These are phyloP conservation scores for Morinoia aosen DNA, from an alignment of 2,888 invertebrate species.

Conservation along the genomic window DNA sequence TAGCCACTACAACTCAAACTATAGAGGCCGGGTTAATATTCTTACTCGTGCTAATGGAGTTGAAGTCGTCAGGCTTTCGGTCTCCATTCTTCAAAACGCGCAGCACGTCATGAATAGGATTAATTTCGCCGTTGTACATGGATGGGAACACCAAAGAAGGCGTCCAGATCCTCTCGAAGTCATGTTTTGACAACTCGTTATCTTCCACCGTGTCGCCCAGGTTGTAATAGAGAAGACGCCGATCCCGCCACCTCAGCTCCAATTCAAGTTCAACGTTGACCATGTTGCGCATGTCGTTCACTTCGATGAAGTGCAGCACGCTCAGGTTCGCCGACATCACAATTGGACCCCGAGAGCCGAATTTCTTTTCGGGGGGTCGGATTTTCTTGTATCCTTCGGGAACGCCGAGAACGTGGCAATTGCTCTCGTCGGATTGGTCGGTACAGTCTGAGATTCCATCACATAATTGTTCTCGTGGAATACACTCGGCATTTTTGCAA, in stretches of 20 bases:
- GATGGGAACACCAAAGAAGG: background rate
- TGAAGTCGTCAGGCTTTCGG: constrained; percentile 7
- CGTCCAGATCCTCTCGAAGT: constrained; percentile 18
- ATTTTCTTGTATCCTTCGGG: constrained; percentile 49
- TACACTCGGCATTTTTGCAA: constrained; percentile 46
- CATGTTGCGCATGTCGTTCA: constrained; percentile 43
- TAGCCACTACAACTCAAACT: background rate
- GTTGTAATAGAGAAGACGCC: constrained; percentile 47
- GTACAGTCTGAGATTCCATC: constrained; percentile 31
- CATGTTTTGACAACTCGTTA: background rate
- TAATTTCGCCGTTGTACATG: constrained; percentile 25
- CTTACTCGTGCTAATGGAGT: constrained; percentile 40
- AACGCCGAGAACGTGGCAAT: background rate
- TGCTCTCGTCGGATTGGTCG: constrained; percentile 30
- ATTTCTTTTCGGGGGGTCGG: constrained; percentile 35
- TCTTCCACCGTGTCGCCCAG: constrained; percentile 31
- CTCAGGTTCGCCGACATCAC: background rate
- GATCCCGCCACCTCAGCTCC: constrained; percentile 51
- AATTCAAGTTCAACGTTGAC: constrained; percentile 43
- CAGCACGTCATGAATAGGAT: constrained; percentile 1
- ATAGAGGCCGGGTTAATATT: background rate
- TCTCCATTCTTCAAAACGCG: constrained; percentile 13
- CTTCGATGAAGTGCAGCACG: constrained; percentile 12
- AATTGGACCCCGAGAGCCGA: constrained; percentile 13
- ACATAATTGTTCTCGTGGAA: constrained; percentile 28